Evolutionary conservation across 1,140 invertebrate genomes (phyloP).

Genomic region (Hydropsyche tenuis): DNA sequence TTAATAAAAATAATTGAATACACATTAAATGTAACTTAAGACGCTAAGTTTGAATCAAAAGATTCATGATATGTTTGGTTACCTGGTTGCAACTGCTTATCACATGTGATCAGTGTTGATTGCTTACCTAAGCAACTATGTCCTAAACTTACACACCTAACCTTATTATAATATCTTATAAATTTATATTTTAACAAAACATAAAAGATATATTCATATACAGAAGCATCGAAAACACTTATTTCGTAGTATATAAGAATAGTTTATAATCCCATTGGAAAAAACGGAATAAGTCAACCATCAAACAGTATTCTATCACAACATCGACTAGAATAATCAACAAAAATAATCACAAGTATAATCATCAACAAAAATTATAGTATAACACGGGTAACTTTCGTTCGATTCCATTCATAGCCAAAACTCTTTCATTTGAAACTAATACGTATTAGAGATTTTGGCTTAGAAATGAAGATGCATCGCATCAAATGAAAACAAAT

Average conservation of each 20-base stretch:
- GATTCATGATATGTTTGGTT: conserved; percentile 62
- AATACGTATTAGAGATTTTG: not conserved
- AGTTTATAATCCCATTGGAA: conserved; percentile 14
- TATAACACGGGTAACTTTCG: not conserved
- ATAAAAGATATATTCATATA: conserved; percentile 31
- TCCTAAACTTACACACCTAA: conserved; percentile 10
- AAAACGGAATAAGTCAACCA: not conserved
- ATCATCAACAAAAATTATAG: not conserved
- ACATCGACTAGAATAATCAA: conserved; percentile 31
- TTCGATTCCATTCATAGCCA: not conserved
- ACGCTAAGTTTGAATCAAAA: conserved; percentile 48
- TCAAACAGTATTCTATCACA: conserved; percentile 31
- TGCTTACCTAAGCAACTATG: conserved; percentile 38
- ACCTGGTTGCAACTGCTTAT: conserved; percentile 58
- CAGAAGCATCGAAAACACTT: conserved; percentile 36
- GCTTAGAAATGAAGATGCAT: not conserved
- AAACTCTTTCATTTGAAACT: not conserved
- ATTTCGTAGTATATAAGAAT: conserved; percentile 22
- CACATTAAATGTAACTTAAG: conserved; percentile 22
- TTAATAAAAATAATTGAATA: conserved; percentile 27
- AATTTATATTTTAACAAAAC: conserved; percentile 20
- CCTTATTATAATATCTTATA: conserved; percentile 10
- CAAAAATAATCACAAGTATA: not conserved
- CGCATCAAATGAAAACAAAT: too few relatives aligned
- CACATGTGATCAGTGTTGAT: conserved; percentile 44